Base-by-base conservation (phyloP, 2,888 invertebrate genomes). In the Arge pagana region DNA sequence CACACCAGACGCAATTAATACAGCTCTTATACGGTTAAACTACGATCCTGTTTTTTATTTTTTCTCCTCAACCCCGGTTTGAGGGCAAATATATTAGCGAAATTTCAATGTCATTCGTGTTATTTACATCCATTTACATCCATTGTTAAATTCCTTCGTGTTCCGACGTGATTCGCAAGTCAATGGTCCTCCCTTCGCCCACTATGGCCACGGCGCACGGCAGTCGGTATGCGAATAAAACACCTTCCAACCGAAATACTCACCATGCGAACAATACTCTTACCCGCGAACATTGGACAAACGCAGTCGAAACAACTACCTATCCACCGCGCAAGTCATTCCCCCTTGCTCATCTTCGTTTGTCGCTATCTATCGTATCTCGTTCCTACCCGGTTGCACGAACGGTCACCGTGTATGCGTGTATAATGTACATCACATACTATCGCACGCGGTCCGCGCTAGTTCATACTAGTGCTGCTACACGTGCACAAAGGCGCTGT, bases 71-170 rank as follows among this genome's bases (percentile, higher is more conserved):
- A n/a, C n/a, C n/a, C n/a, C n/a, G n/a, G n/a, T n/a, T n/a, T n/a
- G n/a, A n/a, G n/a, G n/a, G n/a, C n/a, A n/a, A n/a, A n/a, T n/a
- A n/a, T n/a, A n/a, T n/a, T n/a, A n/a, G n/a, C n/a, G n/a, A n/a
- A n/a, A n/a, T n/a, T n/a, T n/a, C n/a, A n/a, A n/a, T n/a, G n/a
- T n/a, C n/a, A n/a, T n/a, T n/a, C n/a, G n/a, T n/a, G n/a, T n/a
- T n/a, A n/a, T n/a, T n/a, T n/a, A 24, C 10, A 28, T 11, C 16
- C 16, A 11, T 18, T 18, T 11, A 42, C 13, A 42, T 18, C 30
- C 42, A 42, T 30, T 42, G 42, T 42, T 30, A 30, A 42, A 30
- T 30, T 42, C 42, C 42, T 28, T 26, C 30, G 13, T 7, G 31
- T 18, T 42, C 42, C 42, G 42, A 30, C 30, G 16, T 18, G 19